Percentiles rank a stretch among this genome's conserved stretches.
Conservation (phyloP, 2,113 vertebrate species). For the Boleophthalmus pectinirostris region DNA sequence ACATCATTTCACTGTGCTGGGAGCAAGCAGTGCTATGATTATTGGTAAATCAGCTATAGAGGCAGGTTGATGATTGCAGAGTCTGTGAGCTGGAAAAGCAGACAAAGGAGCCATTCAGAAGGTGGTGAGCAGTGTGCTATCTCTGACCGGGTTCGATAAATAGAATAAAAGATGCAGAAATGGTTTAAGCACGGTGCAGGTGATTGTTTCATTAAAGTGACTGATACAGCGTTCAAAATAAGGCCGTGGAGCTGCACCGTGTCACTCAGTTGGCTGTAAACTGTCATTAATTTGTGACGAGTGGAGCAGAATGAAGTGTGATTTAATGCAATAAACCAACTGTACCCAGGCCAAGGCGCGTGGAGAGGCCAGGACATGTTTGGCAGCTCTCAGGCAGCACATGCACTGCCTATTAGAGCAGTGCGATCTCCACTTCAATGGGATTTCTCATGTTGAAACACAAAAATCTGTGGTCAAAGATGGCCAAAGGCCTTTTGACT, state of each 20-base stretch:
- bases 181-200: background rate
- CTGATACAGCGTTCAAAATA: background rate
- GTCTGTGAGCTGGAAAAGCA: constrained; percentile 5
- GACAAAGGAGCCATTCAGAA: constrained; percentile 1
- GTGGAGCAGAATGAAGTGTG: constrained; percentile 7
- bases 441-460: background rate
- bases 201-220: constrained; percentile 12
- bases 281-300: background rate
- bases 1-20: background rate
- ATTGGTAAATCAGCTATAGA: background rate
- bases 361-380: constrained; percentile 5
- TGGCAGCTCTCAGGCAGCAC: background rate
- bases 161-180: constrained; percentile 1
- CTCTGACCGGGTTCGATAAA: constrained; percentile 2
- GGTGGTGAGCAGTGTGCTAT: background rate
- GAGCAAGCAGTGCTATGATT: background rate
- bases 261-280: constrained; percentile 5
- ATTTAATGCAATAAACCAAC: constrained; percentile 4
- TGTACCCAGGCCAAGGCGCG: constrained; percentile 15
- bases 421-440: background rate
- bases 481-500: background rate
- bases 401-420: background rate
- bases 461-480: background rate
- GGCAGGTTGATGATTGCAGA: constrained; percentile 1
- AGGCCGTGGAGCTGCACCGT: constrained; percentile 9